phyloP scores from a whole-genome alignment of 2,113 vertebrate species.

The Prietella phreatophila region DNA sequence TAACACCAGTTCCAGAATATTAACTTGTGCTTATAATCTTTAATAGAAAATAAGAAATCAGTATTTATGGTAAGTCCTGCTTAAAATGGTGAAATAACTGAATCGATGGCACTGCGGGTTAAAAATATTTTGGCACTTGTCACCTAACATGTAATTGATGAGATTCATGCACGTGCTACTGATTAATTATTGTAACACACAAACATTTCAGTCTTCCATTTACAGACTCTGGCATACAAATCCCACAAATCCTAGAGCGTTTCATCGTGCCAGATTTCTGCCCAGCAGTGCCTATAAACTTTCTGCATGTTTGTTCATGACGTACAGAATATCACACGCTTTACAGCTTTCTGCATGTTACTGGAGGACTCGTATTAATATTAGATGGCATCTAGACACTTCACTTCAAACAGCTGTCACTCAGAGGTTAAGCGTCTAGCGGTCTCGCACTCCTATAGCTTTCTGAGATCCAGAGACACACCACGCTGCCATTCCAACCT shows the following conservation, averaged over 20 bases:
- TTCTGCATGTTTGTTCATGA: not conserved
- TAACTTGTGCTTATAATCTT: not conserved
- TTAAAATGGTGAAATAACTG: not conserved
- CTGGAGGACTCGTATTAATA: conserved; percentile 13
- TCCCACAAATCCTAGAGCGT: conserved; percentile 21
- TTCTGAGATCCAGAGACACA: conserved; percentile 55
- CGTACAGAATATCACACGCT: not conserved
- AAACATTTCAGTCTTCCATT: conserved; percentile 29
- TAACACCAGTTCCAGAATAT: no score
- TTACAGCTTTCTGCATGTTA: conserved; percentile 8
- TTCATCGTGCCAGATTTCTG: conserved; percentile 4
- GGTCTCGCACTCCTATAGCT: conserved; percentile 37
- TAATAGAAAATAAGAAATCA: not conserved
- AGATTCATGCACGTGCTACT: not conserved
- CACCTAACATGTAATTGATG: not conserved
- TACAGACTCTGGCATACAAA: conserved; percentile 16
- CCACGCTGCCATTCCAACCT: conserved; percentile 61
- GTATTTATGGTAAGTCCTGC: not conserved
- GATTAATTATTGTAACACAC: conserved; percentile 14
- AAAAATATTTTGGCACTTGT: not conserved
- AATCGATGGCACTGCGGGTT: not conserved
- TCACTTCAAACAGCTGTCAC: conserved; percentile 25
- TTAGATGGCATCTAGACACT: conserved; percentile 5
- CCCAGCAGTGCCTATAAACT: conserved; percentile 19
- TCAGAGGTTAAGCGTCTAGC: conserved; percentile 19